phyloP scores from a whole-genome alignment of 1,140 invertebrate genomes.

The Zaprionus capensis region DNA sequence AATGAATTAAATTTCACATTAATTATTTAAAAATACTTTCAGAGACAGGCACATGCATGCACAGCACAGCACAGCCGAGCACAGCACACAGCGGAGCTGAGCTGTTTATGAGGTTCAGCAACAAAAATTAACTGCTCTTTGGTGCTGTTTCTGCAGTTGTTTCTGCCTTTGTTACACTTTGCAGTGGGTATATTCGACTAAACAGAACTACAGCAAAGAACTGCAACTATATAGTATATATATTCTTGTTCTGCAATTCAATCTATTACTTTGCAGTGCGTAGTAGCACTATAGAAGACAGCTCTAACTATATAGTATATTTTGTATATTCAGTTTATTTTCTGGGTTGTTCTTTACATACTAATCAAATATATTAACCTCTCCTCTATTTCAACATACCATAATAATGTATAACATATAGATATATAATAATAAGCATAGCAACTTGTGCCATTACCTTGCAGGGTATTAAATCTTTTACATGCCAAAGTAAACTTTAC shows the following conservation, averaged over 20 bases:
- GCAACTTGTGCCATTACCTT: not conserved
- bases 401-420: no score
- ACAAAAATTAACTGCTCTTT: slow-evolving; percentile 47
- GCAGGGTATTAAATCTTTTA: not conserved
- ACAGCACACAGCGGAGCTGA: slow-evolving; percentile 7
- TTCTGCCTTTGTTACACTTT: not conserved
- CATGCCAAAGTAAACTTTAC: not conserved
- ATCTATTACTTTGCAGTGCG: no score
- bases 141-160: slow-evolving; percentile 17
- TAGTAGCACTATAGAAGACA: no score
- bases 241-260: not conserved
- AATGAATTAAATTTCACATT: slow-evolving; percentile 76
- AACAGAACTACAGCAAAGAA: no score
- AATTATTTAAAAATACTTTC: slow-evolving; percentile 59
- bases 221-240: not conserved
- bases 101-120: slow-evolving; percentile 37
- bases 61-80: not conserved
- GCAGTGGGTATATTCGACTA: not conserved
- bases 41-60: slow-evolving; percentile 14
- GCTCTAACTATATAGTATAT: no score
- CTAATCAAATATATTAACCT: no score
- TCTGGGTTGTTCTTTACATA: no score
- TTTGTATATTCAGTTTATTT: no score
- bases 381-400: no score
- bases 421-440: no score